Percentiles rank a stretch among this genome's conserved stretches.
Conservation (phyloP, 2,888 invertebrate genomes). For the Ethmia dodecea region DNA sequence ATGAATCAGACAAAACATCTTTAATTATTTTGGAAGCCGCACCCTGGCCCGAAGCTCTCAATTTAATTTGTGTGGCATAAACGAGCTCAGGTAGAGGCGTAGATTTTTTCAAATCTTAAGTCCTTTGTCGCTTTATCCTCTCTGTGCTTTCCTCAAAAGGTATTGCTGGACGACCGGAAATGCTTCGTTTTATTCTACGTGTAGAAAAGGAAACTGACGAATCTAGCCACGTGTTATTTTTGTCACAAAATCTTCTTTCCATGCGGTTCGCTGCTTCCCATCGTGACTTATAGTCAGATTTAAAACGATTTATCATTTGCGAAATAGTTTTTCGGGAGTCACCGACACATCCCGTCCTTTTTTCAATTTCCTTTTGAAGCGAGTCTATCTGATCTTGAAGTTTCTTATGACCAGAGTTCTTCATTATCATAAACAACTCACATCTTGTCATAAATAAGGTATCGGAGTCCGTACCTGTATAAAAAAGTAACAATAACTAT, state of each 20-base stretch:
- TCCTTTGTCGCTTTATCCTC: constrained; percentile 5
- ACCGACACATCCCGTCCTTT: constrained; percentile 1
- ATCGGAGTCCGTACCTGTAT: constrained; percentile 3
- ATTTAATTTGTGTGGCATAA: not conserved
- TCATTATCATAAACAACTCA: constrained; percentile 1
- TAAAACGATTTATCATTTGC: constrained; percentile 3
- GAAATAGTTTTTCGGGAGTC: not conserved
- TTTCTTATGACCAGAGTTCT: constrained; percentile 1
- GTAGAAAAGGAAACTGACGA: constrained; percentile 1
- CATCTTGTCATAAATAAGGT: constrained; percentile 3
- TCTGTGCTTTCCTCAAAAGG: constrained; percentile 7
- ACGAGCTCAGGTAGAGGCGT: constrained; percentile 12
- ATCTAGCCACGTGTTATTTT: constrained; percentile 4
- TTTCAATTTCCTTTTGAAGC: constrained; percentile 2
- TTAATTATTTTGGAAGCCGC: not conserved
- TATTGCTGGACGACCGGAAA: constrained; percentile 13
- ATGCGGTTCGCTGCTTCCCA: constrained; percentile 1
- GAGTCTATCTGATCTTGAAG: constrained; percentile 1
- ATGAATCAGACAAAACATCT: no score
- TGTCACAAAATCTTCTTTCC: constrained; percentile 5
- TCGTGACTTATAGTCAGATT: constrained; percentile 1
- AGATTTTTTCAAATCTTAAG: constrained; percentile 13
- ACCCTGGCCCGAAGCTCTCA: not conserved
- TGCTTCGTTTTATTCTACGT: not conserved
- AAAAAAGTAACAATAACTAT: constrained; percentile 2